phyloP scores from a whole-genome alignment of 2,113 vertebrate genomes.

The Danionella cerebrum region DNA sequence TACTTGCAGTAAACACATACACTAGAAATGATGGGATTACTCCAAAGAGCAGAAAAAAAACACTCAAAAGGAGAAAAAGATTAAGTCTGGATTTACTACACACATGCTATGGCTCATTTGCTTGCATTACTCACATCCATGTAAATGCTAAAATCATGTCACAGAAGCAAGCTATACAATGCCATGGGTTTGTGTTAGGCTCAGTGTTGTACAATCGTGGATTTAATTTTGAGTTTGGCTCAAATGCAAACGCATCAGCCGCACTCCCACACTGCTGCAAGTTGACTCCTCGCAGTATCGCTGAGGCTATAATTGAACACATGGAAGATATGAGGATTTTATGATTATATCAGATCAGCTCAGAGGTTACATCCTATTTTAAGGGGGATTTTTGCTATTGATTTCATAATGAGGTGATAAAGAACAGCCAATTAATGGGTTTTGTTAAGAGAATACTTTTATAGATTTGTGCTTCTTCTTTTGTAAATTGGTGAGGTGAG shows the following conservation, averaged over 20 bases:
- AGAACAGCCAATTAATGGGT: conserved; percentile 25
- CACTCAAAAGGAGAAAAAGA: not conserved
- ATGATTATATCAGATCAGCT: conserved; percentile 27
- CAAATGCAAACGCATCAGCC: not conserved
- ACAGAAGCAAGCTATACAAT: not conserved
- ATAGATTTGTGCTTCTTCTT: conserved; percentile 9
- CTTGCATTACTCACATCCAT: not conserved
- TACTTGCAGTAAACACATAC: not conserved
- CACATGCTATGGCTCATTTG: conserved; percentile 23
- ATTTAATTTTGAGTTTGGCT: not conserved
- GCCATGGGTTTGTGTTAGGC: not conserved
- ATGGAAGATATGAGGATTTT: conserved; percentile 24
- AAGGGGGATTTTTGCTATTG: conserved; percentile 27
- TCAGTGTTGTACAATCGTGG: not conserved
- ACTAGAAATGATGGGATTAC: conserved; percentile 14
- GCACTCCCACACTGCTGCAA: not conserved
- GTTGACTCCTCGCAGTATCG: not conserved
- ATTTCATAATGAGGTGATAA: conserved; percentile 30
- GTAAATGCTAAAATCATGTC: not conserved
- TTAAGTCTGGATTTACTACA: conserved; percentile 25
- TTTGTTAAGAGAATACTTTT: not conserved
- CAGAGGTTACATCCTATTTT: conserved; percentile 14
- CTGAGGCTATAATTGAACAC: not conserved
- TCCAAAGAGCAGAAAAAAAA: not conserved
- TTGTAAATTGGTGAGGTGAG: too few relatives aligned